phyloP scores from a whole-genome alignment of 2,888 invertebrate genomes.

The Aproaerema taeniolella region DNA sequence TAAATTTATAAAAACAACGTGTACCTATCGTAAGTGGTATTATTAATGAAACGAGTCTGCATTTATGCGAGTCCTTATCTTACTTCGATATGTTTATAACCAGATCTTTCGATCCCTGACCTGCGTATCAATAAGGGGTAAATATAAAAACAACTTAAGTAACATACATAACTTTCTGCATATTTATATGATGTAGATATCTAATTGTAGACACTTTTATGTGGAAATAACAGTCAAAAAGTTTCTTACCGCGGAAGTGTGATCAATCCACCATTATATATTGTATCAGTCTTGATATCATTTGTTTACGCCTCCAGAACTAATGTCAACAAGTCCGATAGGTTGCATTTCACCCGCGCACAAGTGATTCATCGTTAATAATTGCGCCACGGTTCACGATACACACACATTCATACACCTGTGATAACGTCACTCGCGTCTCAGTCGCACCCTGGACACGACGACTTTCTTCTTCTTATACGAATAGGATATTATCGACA shows the following conservation, averaged over 20 bases:
- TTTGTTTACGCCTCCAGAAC: conserved; percentile 69
- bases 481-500: conserved; percentile 12
- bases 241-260: conserved; percentile 50
- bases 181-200: neutral
- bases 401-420: conserved; percentile 57
- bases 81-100: no score
- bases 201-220: neutral
- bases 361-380: conserved; percentile 77
- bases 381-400: conserved; percentile 74
- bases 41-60: no score
- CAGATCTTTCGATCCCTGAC: conserved; percentile 1
- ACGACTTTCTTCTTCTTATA: conserved; percentile 34
- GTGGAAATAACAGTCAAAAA: neutral
- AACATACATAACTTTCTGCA: neutral
- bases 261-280: conserved; percentile 72
- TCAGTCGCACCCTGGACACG: conserved; percentile 38
- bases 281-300: conserved; percentile 58
- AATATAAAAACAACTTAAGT: no score
- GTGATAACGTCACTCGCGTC: conserved; percentile 58
- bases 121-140: neutral
- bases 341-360: conserved; percentile 75
- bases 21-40: no score
- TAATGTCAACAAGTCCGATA: conserved; percentile 74
- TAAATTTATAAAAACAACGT: no score
- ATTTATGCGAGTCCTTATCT: no score